Conservation (phyloP, 2,797 vertebrate genomes). For the Arnoldichthys spilopterus region DNA sequence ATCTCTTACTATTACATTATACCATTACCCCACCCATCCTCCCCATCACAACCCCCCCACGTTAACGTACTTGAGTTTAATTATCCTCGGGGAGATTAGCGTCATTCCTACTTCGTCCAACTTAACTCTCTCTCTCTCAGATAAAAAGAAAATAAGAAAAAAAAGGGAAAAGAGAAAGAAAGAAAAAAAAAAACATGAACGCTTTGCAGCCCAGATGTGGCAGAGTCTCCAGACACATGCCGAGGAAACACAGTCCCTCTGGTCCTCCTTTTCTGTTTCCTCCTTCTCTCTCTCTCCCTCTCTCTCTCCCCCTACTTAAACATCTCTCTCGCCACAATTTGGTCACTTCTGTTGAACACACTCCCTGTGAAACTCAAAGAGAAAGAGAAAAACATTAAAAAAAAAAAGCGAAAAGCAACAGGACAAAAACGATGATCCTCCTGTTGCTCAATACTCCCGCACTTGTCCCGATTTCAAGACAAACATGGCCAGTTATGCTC, state of each 20-base stretch:
- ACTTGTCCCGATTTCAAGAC: slow-evolving; percentile 44
- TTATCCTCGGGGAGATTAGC: slow-evolving; percentile 68
- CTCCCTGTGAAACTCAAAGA: background rate
- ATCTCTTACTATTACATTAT: slow-evolving; percentile 4
- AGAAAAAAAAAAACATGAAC: background rate
- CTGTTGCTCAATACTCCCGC: slow-evolving; percentile 42
- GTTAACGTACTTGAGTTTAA: slow-evolving; percentile 68
- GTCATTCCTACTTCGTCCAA: slow-evolving; percentile 58
- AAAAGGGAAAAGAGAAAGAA: background rate
- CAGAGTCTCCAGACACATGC: slow-evolving; percentile 62
- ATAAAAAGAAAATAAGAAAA: slow-evolving; percentile 55
- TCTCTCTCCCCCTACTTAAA: slow-evolving; percentile 54
- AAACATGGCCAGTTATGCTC: slow-evolving; percentile 22
- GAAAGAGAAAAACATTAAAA: slow-evolving; percentile 12
- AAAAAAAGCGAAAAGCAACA: background rate
- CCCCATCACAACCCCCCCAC: slow-evolving; percentile 20
- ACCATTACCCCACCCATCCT: slow-evolving; percentile 10
- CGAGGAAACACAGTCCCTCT: slow-evolving; percentile 39
- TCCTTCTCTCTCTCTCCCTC: slow-evolving; percentile 43
- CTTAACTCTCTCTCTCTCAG: slow-evolving; percentile 69
- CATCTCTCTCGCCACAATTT: slow-evolving; percentile 42
- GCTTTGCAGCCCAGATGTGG: slow-evolving; percentile 73
- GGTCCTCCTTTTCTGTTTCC: slow-evolving; percentile 32
- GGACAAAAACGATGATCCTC: slow-evolving; percentile 34
- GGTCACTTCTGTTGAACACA: slow-evolving; percentile 60